Percentiles rank a stretch among this genome's conserved stretches.
Evolutionary conservation across 2,797 vertebrate species (phyloP).

Genomic region (Epinephelus coioides): DNA sequence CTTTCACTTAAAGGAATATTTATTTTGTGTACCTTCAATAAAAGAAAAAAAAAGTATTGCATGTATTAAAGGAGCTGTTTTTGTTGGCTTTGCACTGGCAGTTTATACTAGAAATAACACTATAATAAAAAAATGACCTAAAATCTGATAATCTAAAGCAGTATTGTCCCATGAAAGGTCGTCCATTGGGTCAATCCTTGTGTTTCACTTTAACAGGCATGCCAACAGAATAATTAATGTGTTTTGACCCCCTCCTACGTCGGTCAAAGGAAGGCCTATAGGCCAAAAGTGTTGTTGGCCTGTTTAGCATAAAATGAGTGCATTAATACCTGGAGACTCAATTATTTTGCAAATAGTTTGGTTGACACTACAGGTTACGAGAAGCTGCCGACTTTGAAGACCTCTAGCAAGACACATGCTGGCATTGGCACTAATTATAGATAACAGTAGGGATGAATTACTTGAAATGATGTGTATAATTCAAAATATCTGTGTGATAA

Average conservation of each 20-base stretch:
- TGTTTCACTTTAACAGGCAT: conserved; percentile 66
- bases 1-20: conserved; percentile 38
- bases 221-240: conserved; percentile 76
- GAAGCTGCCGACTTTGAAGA: conserved; percentile 68
- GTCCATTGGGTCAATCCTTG: conserved; percentile 62
- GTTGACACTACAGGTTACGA: conserved; percentile 74
- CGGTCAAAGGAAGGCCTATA: conserved; percentile 73
- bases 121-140: conserved; percentile 26
- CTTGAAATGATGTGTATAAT: conserved; percentile 44
- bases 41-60: neutral
- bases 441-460: conserved; percentile 53
- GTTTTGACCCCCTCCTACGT: conserved; percentile 76
- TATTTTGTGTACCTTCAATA: conserved; percentile 26
- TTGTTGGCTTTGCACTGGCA: neutral
- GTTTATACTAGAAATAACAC: neutral
- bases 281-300: conserved; percentile 73
- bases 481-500: conserved; percentile 22
- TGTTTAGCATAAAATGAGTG: conserved; percentile 78
- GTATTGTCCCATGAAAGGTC: conserved; percentile 43
- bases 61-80: conserved; percentile 12
- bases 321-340: conserved; percentile 79
- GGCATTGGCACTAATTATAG: conserved; percentile 56
- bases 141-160: conserved; percentile 51
- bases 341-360: conserved; percentile 80
- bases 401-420: conserved; percentile 59